Percentiles rank a stretch among this genome's conserved stretches.
Conservation (phyloP, 2,888 invertebrate genomes). For the Euplagia quadripunctaria region DNA sequence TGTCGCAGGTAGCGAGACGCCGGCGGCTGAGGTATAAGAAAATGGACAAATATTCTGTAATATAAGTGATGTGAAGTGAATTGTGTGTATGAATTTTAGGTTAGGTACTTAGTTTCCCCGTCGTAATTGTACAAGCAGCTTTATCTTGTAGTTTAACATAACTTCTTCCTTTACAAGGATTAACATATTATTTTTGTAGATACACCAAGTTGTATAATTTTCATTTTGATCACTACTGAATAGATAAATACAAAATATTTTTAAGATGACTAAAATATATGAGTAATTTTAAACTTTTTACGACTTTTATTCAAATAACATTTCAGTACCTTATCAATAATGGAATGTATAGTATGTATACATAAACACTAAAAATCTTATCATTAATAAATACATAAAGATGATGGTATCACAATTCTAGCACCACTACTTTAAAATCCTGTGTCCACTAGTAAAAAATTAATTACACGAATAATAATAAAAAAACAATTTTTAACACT, state of each 20-base stretch:
- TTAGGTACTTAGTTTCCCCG: conserved; percentile 28
- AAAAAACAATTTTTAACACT: too few species aligned
- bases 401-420: too few species aligned
- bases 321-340: neutral
- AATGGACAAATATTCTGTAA: conserved; percentile 50
- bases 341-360: too few species aligned
- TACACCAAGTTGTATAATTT: conserved; percentile 42
- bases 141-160: conserved; percentile 40
- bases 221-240: conserved; percentile 32
- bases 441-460: too few species aligned
- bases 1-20: conserved; percentile 39
- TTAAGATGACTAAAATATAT: conserved; percentile 55
- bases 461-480: too few species aligned
- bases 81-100: conserved; percentile 49
- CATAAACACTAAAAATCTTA: too few species aligned
- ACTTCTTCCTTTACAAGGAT: conserved; percentile 40
- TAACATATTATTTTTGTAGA: conserved; percentile 37
- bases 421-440: too few species aligned
- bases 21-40: conserved; percentile 23
- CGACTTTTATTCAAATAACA: conserved; percentile 18
- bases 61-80: conserved; percentile 47
- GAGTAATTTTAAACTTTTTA: conserved; percentile 31
- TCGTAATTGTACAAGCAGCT: conserved; percentile 47
- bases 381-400: too few species aligned
- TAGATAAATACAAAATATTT: conserved; percentile 38